Percentiles rank a stretch among this genome's conserved stretches.
Evolutionary conservation across 2,113 vertebrate species (phyloP).

Genomic region (Tautogolabrus adspersus): DNA sequence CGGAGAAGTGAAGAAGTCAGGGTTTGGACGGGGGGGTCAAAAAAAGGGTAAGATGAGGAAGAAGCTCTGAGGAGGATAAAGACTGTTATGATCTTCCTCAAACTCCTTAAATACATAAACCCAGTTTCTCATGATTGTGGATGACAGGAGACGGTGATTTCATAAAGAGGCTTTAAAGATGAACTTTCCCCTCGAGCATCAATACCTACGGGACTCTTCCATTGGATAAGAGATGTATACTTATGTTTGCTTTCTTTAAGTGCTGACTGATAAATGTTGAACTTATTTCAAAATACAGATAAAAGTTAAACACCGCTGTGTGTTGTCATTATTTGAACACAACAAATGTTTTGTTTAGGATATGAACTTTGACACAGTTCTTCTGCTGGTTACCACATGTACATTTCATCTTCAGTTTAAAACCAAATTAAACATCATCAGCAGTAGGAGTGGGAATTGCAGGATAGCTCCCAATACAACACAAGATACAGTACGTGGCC

Average conservation of each 20-base stretch:
- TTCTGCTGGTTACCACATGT: not conserved
- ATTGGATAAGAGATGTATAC: constrained; percentile 9
- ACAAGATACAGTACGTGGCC: too few species aligned
- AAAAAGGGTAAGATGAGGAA: constrained; percentile 95
- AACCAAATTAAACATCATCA: too few species aligned
- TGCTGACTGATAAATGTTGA: constrained; percentile 11
- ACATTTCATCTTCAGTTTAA: not conserved
- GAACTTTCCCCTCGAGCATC: not conserved
- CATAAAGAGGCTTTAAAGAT: constrained; percentile 2
- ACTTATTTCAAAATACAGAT: constrained; percentile 30
- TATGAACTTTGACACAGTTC: not conserved
- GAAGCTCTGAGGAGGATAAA: constrained; percentile 79
- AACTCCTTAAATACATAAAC: not conserved
- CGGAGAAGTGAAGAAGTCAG: constrained; percentile 87
- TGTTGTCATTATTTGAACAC: constrained; percentile 1
- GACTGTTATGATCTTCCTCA: not conserved
- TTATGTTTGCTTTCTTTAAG: not conserved
- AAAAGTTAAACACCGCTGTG: not conserved
- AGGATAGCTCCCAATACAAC: too few species aligned
- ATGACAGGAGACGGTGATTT: constrained; percentile 3
- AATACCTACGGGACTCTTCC: not conserved
- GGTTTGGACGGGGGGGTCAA: constrained; percentile 85
- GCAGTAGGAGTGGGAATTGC: too few species aligned
- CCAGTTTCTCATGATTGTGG: not conserved
- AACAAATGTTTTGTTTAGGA: not conserved